Conservation (phyloP, 2,797 vertebrate genomes). For the Sorex maritimensis region DNA sequence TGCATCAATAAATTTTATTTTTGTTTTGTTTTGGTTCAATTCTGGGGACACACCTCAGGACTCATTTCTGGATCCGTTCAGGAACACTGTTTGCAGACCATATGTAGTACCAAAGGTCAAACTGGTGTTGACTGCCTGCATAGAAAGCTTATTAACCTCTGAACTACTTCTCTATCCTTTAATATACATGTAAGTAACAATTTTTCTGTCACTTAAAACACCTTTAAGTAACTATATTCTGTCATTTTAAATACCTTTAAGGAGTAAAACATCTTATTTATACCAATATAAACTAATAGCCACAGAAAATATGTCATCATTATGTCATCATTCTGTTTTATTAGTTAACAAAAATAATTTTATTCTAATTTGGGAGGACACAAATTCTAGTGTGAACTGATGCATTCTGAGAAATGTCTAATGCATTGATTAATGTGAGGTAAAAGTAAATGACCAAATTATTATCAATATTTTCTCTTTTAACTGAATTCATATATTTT, state of each 20-base stretch:
- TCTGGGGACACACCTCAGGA: no score
- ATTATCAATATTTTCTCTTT: background rate
- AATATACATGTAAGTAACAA: no score
- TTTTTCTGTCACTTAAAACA: no score
- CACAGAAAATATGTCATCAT: background rate
- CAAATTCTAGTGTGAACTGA: background rate
- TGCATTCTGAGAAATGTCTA: background rate
- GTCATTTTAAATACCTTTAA: constrained; percentile 1
- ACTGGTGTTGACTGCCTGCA: no score
- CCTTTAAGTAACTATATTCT: no score
- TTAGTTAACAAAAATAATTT: constrained; percentile 45
- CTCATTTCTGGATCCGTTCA: no score
- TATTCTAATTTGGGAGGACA: background rate
- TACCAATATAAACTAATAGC: background rate
- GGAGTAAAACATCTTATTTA: background rate
- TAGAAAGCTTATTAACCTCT: no score
- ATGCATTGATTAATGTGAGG: background rate
- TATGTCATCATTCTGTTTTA: background rate
- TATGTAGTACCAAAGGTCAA: no score
- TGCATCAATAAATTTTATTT: background rate
- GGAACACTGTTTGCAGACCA: no score
- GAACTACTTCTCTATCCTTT: no score
- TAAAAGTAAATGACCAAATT: background rate
- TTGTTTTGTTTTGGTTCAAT: no score
- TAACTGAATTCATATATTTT: background rate